Conservation (phyloP, 2,113 vertebrate genomes). For the Mastomys coucha region DNA sequence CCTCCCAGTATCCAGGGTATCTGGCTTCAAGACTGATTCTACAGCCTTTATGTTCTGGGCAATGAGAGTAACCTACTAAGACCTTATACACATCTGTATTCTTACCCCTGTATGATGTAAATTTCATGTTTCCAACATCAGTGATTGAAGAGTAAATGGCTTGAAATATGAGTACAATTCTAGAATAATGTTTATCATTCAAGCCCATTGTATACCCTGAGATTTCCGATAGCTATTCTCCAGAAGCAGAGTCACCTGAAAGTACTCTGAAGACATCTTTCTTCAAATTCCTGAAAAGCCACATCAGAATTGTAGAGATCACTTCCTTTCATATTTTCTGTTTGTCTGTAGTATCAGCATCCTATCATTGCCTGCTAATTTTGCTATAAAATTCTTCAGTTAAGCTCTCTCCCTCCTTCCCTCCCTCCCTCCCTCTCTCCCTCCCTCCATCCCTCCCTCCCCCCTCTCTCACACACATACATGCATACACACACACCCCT, state of each 20-base stretch:
- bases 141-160: background rate
- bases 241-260: background rate
- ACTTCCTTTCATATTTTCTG: background rate
- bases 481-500: background rate
- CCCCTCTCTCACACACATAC: too few relatives aligned
- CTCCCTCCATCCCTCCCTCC: too few relatives aligned
- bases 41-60: background rate
- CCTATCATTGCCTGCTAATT: background rate
- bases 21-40: background rate
- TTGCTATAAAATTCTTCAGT: background rate
- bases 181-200: background rate
- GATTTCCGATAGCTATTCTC: background rate
- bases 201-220: background rate
- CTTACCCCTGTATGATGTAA: background rate
- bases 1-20: background rate
- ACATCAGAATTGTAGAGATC: background rate
- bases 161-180: background rate
- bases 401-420: background rate
- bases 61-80: background rate
- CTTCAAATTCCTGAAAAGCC: background rate
- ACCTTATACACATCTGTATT: background rate
- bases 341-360: too few relatives aligned
- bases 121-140: background rate
- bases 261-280: background rate
- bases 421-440: background rate